Evolutionary conservation across 35 echinoderm and acorn worm genomes (phyloP).

Genomic region (Lytechinus pictus): DNA sequence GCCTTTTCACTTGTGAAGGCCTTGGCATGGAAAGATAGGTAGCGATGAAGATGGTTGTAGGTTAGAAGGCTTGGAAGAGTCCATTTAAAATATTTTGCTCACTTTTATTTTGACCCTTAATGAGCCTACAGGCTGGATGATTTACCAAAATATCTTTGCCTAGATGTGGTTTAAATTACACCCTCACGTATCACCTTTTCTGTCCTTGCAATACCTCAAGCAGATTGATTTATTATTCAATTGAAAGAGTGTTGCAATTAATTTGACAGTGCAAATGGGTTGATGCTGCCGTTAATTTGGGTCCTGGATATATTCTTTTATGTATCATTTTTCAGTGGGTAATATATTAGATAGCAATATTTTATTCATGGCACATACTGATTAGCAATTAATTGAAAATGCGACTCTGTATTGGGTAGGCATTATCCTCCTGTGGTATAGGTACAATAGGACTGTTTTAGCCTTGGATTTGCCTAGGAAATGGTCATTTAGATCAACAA

Average conservation of each 20-base stretch:
- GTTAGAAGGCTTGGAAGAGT: no score
- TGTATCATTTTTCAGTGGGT: neutral
- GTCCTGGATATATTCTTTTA: neutral
- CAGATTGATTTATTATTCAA: neutral
- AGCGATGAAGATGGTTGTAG: no score
- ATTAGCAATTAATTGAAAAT: neutral
- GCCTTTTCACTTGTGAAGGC: no score
- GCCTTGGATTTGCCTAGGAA: neutral
- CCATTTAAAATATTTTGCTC: no score
- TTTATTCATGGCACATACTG: conserved; percentile 13
- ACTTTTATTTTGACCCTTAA: no score
- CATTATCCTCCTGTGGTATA: neutral
- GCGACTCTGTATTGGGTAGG: neutral
- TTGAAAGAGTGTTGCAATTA: neutral
- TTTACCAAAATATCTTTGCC: no score
- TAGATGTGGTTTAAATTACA: no score
- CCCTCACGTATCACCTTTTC: no score
- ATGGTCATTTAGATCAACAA: neutral
- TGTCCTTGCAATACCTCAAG: neutral
- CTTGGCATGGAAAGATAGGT: no score
- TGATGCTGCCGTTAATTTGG: neutral
- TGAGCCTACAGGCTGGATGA: no score
- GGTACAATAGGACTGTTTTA: neutral
- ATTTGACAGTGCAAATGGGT: neutral
- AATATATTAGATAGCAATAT: neutral